These are phyloP conservation scores for Drosophila ercepeae DNA, from an alignment of 1,140 invertebrate species.

Conservation along the genomic window DNA sequence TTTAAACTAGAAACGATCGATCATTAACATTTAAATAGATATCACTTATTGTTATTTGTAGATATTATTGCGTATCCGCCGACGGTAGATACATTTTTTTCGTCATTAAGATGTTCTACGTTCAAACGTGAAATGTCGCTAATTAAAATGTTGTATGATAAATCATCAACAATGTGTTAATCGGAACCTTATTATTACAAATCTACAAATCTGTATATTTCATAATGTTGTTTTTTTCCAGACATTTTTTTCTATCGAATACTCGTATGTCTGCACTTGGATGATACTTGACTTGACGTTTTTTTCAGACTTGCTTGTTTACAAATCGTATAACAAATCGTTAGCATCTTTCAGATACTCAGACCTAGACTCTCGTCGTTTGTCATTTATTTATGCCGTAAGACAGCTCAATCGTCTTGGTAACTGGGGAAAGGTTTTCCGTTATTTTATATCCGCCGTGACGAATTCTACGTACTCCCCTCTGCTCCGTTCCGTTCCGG, in stretches of 20 bases:
- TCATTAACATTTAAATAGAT: constrained; percentile 16
- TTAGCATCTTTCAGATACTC: not conserved
- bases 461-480: constrained; percentile 1
- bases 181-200: constrained; percentile 20
- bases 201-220: constrained; percentile 3
- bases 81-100: constrained; percentile 12
- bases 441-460: not conserved
- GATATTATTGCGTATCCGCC: constrained; percentile 14
- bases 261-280: not conserved
- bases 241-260: constrained; percentile 3
- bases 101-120: not conserved
- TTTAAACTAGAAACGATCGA: not conserved
- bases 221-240: not conserved
- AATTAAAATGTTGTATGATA: constrained; percentile 38
- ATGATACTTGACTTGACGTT: not conserved
- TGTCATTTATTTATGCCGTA: not conserved
- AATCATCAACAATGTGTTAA: constrained; percentile 17
- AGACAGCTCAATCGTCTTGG: constrained; percentile 2
- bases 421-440: constrained; percentile 5
- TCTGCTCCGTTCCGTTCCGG: too few relatives aligned
- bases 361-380: not conserved
- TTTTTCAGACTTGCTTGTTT: not conserved
- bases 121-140: not conserved
- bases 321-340: constrained; percentile 3
- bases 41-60: constrained; percentile 21